Conservation (phyloP, 2,888 invertebrate species). For the Sabatieria punctata region DNA sequence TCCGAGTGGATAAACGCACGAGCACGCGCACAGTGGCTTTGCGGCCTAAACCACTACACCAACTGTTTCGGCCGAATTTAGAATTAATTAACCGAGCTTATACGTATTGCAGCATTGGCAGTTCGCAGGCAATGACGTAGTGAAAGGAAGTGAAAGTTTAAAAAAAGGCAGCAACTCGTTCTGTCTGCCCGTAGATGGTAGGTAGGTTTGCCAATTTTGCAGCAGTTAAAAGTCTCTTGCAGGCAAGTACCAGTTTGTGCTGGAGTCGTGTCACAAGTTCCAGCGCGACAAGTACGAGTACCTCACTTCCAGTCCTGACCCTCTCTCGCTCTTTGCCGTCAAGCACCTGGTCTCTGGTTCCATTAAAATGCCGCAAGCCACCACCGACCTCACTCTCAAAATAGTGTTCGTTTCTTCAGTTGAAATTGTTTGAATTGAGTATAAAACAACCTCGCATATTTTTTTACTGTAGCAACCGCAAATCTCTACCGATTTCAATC, state of each 20-base stretch:
- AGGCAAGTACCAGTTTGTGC: constrained; percentile 50
- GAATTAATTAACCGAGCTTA: neutral
- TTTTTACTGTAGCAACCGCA: too few species aligned
- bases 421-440: too few species aligned
- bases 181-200: constrained; percentile 55
- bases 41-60: too few species aligned
- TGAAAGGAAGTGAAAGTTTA: constrained; percentile 36
- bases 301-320: constrained; percentile 36
- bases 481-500: too few species aligned
- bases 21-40: too few species aligned
- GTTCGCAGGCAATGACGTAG: constrained; percentile 25
- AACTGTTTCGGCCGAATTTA: too few species aligned
- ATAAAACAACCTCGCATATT: too few species aligned
- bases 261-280: constrained; percentile 66
- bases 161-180: constrained; percentile 50
- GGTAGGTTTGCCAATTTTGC: too few species aligned
- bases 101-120: constrained; percentile 1
- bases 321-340: constrained; percentile 22
- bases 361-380: constrained; percentile 27
- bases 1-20: too few species aligned
- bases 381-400: constrained; percentile 29
- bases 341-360: constrained; percentile 32
- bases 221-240: constrained; percentile 23
- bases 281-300: constrained; percentile 39
- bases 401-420: constrained; percentile 22